phyloP scores from a whole-genome alignment of 2,113 vertebrate species.

The Odocoileus virginianus region DNA sequence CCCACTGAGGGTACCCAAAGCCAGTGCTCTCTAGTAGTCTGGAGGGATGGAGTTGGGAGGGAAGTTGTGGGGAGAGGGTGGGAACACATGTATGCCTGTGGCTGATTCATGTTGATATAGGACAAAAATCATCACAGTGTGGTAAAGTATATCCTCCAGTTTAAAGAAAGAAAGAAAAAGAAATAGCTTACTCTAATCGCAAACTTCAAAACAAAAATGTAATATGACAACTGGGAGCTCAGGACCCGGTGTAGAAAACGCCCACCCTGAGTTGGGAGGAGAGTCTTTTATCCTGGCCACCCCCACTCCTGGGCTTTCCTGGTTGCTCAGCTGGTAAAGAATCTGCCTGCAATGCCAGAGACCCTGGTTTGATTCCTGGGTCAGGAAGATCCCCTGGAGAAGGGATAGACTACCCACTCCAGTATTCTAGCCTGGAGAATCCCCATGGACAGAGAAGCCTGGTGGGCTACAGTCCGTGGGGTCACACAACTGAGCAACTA shows the following conservation, averaged over 20 bases:
- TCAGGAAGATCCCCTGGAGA: not conserved
- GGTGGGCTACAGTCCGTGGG: not conserved
- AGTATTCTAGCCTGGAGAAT: not conserved
- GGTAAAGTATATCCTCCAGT: not conserved
- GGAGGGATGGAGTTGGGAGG: not conserved
- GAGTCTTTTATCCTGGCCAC: not conserved
- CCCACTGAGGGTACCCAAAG: not conserved
- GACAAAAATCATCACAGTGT: not conserved
- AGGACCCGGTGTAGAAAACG: not conserved
- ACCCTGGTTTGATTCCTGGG: not conserved
- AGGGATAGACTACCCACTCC: not conserved
- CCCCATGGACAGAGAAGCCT: not conserved
- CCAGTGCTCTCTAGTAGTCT: not conserved
- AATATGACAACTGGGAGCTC: not conserved
- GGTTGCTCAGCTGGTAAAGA: not conserved
- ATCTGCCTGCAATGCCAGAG: not conserved
- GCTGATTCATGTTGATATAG: not conserved
- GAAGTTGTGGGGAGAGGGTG: not conserved
- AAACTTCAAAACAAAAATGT: not conserved
- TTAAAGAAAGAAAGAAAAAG: not conserved
- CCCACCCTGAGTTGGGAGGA: not conserved
- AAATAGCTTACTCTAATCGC: not conserved
- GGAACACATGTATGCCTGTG: not conserved
- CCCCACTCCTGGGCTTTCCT: not conserved
- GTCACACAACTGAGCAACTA: rapidly evolving